These are phyloP conservation scores for Spatula versicolor DNA, from an alignment of 2,797 vertebrate species.

Conservation along the genomic window DNA sequence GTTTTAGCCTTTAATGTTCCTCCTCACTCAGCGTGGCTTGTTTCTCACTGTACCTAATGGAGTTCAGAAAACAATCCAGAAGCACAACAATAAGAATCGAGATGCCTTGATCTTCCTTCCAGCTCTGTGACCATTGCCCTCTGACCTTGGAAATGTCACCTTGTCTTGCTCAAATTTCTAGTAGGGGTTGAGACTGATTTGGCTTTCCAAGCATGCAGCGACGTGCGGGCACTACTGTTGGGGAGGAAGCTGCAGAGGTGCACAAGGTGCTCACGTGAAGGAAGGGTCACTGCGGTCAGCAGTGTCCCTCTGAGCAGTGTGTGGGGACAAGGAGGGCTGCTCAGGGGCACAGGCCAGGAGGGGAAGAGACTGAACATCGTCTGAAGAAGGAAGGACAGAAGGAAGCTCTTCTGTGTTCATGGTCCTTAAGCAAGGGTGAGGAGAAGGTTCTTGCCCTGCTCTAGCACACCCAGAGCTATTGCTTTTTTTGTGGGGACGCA, in stretches of 20 bases:
- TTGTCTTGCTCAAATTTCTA: neutral
- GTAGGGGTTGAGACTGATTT: too few relatives aligned
- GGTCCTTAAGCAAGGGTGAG: neutral
- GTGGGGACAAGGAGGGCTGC: neutral
- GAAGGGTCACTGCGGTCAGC: neutral
- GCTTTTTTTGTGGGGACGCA: neutral
- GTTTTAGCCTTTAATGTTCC: neutral
- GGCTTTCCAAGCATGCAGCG: neutral
- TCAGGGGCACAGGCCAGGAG: neutral
- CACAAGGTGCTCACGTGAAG: neutral
- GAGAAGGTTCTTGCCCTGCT: neutral
- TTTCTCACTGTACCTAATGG: neutral
- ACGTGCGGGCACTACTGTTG: neutral
- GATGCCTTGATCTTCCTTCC: neutral
- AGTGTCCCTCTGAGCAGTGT: too few relatives aligned
- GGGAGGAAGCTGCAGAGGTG: neutral
- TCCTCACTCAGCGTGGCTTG: neutral
- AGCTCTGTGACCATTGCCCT: neutral
- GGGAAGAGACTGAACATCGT: neutral
- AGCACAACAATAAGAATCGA: neutral
- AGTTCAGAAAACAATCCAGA: neutral
- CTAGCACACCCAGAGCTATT: neutral
- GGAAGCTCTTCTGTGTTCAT: too few relatives aligned
- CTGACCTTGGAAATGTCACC: neutral
- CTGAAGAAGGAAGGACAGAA: too few relatives aligned